Evolutionary conservation across 2,797 vertebrate species (phyloP).

Genomic region (Scarus forsteni): DNA sequence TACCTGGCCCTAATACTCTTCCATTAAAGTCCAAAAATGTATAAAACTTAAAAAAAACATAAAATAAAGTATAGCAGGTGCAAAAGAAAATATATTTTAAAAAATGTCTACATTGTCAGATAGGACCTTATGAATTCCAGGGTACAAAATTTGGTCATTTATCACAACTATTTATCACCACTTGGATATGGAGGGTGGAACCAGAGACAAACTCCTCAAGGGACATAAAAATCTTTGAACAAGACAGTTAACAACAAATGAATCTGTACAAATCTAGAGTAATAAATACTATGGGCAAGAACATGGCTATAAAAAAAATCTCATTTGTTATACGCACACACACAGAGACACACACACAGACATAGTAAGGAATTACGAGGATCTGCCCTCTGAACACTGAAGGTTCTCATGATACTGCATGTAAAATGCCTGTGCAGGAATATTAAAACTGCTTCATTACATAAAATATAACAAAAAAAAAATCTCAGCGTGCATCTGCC

Average conservation of each 20-base stretch:
- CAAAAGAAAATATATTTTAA: too few relatives aligned
- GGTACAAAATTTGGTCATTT: constrained; percentile 17
- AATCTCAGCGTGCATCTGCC: constrained; percentile 31
- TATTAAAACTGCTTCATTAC: constrained; percentile 43
- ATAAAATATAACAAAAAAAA: constrained; percentile 47
- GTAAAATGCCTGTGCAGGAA: constrained; percentile 55
- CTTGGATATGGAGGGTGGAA: constrained; percentile 63
- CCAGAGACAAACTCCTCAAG: constrained; percentile 60
- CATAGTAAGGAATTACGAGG: constrained; percentile 53
- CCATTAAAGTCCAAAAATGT: too few relatives aligned
- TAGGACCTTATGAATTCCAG: too few relatives aligned
- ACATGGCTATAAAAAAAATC: constrained; percentile 67
- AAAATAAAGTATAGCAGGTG: too few relatives aligned
- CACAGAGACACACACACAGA: constrained; percentile 34
- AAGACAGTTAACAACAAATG: constrained; percentile 71
- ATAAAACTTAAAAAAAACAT: too few relatives aligned
- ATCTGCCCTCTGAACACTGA: constrained; percentile 44
- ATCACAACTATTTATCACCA: constrained; percentile 72
- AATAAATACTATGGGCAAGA: constrained; percentile 84
- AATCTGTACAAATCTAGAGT: constrained; percentile 77
- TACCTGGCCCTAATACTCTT: too few relatives aligned
- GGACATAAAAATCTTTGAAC: constrained; percentile 67
- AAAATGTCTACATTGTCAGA: too few relatives aligned
- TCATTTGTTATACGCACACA: constrained; percentile 33
- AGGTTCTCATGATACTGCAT: constrained; percentile 66